A percentile compares a stretch with the other conserved stretches of the same genome.
These are phyloP conservation scores for Drosophila austrosaltans DNA, from an alignment of 2,888 invertebrate genomes.

Conservation along the genomic window DNA sequence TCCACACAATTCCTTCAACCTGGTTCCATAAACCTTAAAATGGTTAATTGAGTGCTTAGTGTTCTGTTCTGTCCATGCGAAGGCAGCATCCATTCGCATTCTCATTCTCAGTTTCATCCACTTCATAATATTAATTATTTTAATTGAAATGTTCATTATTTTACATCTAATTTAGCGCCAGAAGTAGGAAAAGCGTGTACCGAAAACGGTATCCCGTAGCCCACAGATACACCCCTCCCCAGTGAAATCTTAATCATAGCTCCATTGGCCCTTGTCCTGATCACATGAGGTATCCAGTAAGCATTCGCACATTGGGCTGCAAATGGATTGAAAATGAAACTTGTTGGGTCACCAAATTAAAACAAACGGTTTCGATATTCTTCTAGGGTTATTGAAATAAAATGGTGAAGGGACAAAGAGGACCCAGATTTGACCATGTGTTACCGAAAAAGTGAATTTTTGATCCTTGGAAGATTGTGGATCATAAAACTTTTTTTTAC, in stretches of 20 bases:
- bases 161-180: slow-evolving; percentile 76
- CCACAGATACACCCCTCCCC: slow-evolving; percentile 6
- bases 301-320: neutral
- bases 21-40: slow-evolving; percentile 75
- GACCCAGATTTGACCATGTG: too few relatives aligned
- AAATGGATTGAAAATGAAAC: neutral
- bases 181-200: slow-evolving; percentile 51
- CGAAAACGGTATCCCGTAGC: slow-evolving; percentile 15
- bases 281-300: slow-evolving; percentile 20
- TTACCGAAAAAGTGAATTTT: too few relatives aligned
- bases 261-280: slow-evolving; percentile 12
- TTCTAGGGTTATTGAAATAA: too few relatives aligned
- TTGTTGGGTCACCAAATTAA: too few relatives aligned
- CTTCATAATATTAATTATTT: slow-evolving; percentile 78
- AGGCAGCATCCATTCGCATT: slow-evolving; percentile 16
- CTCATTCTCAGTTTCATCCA: slow-evolving; percentile 28
- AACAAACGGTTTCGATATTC: too few relatives aligned
- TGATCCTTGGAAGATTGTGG: too few relatives aligned
- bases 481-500: too few relatives aligned
- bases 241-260: slow-evolving; percentile 9
- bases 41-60: slow-evolving; percentile 81
- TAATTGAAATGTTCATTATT: slow-evolving; percentile 79
- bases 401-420: too few relatives aligned
- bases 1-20: slow-evolving; percentile 53
- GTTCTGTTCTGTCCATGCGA: slow-evolving; percentile 29